Conservation (phyloP, 2,888 invertebrate species). For the Callyntrura sp. region DNA sequence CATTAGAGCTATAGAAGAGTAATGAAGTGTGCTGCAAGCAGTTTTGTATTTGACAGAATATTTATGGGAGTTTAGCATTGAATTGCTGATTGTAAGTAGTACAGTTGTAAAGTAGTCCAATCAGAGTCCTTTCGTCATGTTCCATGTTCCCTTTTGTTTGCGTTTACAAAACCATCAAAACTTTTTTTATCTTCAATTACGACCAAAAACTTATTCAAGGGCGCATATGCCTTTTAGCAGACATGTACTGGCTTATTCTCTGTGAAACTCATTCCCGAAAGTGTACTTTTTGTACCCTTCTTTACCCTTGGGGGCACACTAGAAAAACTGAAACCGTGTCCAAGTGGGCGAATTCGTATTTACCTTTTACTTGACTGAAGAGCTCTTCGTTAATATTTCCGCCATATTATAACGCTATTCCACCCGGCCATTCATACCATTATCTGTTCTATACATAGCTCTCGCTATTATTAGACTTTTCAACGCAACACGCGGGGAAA, state of each 20-base stretch:
- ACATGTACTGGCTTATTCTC: background rate
- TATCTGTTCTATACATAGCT: background rate
- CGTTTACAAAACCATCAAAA: background rate
- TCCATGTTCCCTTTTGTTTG: background rate
- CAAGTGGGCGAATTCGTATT: constrained; percentile 21
- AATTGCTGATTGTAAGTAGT: background rate
- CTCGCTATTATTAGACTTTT: background rate
- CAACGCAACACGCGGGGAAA: background rate
- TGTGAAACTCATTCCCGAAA: background rate
- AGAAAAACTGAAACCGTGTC: background rate
- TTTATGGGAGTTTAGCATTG: background rate
- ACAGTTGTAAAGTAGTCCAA: no score
- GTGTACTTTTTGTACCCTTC: background rate
- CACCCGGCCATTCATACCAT: no score
- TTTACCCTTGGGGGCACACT: constrained; percentile 25
- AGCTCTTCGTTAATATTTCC: background rate
- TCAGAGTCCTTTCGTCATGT: no score
- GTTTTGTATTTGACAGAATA: background rate
- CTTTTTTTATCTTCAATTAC: constrained; percentile 26
- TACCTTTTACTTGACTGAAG: constrained; percentile 25
- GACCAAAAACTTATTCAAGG: background rate
- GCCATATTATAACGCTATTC: no score
- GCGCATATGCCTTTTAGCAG: background rate
- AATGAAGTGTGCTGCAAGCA: background rate
- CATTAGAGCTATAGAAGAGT: background rate